phyloP scores from a whole-genome alignment of 1,140 invertebrate genomes.

The Camponotus vicinus region DNA sequence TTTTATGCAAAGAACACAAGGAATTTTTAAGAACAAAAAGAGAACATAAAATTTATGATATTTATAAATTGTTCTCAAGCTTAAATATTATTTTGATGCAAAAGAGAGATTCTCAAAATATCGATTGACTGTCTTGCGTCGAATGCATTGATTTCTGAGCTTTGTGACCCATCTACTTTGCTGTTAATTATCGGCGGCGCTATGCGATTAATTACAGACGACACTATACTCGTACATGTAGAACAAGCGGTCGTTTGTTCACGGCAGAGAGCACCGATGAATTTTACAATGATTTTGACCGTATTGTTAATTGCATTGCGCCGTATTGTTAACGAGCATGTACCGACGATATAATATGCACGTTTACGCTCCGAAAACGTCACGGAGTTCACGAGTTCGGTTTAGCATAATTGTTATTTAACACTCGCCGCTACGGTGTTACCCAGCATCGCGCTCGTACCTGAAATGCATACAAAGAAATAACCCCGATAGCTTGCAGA shows the following conservation, averaged over 20 bases:
- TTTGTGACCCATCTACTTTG: constrained; percentile 1
- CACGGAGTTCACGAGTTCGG: constrained; percentile 22
- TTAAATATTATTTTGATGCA: too few species aligned
- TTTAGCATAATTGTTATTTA: constrained; percentile 76
- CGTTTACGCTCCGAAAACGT: constrained; percentile 47
- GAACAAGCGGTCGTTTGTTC: constrained; percentile 14
- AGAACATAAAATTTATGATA: too few species aligned
- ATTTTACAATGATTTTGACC: constrained; percentile 63
- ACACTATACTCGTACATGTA: background rate
- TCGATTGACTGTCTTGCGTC: too few species aligned
- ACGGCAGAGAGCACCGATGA: constrained; percentile 9
- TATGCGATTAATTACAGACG: constrained; percentile 58
- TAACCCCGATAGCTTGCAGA: constrained; percentile 42
- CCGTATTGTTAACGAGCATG: constrained; percentile 56
- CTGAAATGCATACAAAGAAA: constrained; percentile 35
- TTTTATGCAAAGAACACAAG: background rate
- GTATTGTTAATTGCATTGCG: constrained; percentile 66
- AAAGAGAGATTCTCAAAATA: too few species aligned
- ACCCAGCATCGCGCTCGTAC: constrained; percentile 1
- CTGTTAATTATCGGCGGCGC: constrained; percentile 28
- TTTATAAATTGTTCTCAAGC: too few species aligned
- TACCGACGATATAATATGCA: constrained; percentile 33
- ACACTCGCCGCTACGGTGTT: constrained; percentile 38
- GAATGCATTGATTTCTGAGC: background rate
- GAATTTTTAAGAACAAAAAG: background rate